phyloP scores from a whole-genome alignment of 1,140 invertebrate genomes.

The Cecropterus lyciades region DNA sequence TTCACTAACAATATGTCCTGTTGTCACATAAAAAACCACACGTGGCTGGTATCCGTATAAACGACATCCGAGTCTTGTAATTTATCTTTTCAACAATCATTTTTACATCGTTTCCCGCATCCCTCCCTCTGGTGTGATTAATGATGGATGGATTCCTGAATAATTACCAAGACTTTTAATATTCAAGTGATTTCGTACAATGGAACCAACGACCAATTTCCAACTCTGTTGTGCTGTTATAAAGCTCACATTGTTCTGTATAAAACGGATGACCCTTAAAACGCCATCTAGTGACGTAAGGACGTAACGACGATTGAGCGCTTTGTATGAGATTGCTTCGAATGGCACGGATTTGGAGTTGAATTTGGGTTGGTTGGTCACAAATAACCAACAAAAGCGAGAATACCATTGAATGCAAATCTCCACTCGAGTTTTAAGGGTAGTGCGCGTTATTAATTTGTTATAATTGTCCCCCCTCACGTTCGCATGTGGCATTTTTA shows the following conservation, averaged over 20 bases:
- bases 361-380: conserved; percentile 35
- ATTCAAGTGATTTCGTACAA: conserved; percentile 77
- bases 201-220: conserved; percentile 20
- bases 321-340: conserved; percentile 24
- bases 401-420: conserved; percentile 80
- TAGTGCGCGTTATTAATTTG: conserved; percentile 82
- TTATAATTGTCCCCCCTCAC: conserved; percentile 80
- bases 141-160: conserved; percentile 84
- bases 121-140: conserved; percentile 76
- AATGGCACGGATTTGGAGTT: conserved; percentile 26
- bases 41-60: conserved; percentile 65
- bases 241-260: conserved; percentile 56
- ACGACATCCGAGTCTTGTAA: conserved; percentile 75
- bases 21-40: conserved; percentile 58
- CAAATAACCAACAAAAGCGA: conserved; percentile 69
- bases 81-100: conserved; percentile 82
- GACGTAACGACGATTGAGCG: conserved; percentile 37
- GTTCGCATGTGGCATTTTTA: conserved; percentile 83
- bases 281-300: conserved; percentile 40
- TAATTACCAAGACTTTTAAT: conserved; percentile 84
- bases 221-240: conserved; percentile 42
- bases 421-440: conserved; percentile 81
- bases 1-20: conserved; percentile 56
- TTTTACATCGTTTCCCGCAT: conserved; percentile 77
- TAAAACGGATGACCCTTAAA: conserved; percentile 73